Evolutionary conservation across 1,140 invertebrate genomes (phyloP).

Genomic region (Prorops nasuta): DNA sequence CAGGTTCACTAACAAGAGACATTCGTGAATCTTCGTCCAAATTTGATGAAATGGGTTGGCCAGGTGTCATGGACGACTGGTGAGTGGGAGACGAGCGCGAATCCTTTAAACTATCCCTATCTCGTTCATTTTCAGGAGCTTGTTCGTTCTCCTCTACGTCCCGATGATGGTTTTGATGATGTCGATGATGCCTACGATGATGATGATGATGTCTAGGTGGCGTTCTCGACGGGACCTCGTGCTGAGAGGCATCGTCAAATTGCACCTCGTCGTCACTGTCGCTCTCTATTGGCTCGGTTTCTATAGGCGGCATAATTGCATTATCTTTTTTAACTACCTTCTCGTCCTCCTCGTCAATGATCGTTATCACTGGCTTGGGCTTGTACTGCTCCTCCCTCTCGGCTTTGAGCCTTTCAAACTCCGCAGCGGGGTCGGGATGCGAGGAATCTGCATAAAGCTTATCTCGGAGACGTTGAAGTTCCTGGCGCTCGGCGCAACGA

Average conservation of each 20-base stretch:
- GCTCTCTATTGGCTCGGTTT: constrained; percentile 68
- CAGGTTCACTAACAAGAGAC: constrained; percentile 51
- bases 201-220: constrained; percentile 51
- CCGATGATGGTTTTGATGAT: constrained; percentile 53
- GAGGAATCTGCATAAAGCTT: constrained; percentile 80
- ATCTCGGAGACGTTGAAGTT: constrained; percentile 84
- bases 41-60: constrained; percentile 30
- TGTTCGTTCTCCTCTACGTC: constrained; percentile 50
- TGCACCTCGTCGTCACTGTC: constrained; percentile 56
- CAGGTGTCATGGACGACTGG: constrained; percentile 24
- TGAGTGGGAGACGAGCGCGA: constrained; percentile 33
- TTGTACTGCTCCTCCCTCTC: constrained; percentile 82
- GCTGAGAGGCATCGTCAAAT: constrained; percentile 43
- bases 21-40: constrained; percentile 53
- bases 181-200: constrained; percentile 51
- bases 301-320: constrained; percentile 60
- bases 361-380: constrained; percentile 72
- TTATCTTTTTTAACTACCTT: constrained; percentile 53
- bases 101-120: constrained; percentile 43
- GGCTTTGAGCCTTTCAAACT: constrained; percentile 74
- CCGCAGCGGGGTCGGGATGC: constrained; percentile 74
- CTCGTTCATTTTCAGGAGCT: constrained; percentile 27
- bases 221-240: constrained; percentile 44
- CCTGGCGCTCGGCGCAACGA: constrained; percentile 84
- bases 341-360: constrained; percentile 55